Percentiles rank a stretch among this genome's conserved stretches.
These are phyloP conservation scores for Sarcophilus harrisii DNA, from an alignment of 2,797 vertebrate genomes.

Conservation along the genomic window DNA sequence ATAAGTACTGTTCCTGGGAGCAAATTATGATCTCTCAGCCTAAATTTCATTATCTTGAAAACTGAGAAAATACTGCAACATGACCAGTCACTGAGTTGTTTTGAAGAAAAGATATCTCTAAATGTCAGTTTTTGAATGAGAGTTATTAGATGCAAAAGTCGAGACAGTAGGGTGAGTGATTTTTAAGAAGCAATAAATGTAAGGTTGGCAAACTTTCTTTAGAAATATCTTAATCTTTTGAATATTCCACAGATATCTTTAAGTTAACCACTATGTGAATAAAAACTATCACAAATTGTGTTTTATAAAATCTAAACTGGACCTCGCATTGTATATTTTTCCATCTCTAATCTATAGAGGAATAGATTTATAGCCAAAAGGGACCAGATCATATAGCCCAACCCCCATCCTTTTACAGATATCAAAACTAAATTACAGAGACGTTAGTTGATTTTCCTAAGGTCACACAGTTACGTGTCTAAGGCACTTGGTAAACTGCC, in stretches of 20 bases:
- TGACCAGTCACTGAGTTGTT: slow-evolving; percentile 1
- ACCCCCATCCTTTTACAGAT: neutral
- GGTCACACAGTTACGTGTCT: neutral
- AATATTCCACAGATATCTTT: slow-evolving; percentile 12
- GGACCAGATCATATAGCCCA: neutral
- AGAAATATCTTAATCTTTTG: slow-evolving; percentile 14
- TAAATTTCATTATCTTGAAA: slow-evolving; percentile 45
- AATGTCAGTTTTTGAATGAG: neutral
- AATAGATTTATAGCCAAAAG: neutral
- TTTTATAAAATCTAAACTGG: slow-evolving; percentile 51
- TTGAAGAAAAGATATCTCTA: neutral
- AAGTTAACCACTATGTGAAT: slow-evolving; percentile 26
- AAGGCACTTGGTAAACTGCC: neutral
- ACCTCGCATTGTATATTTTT: slow-evolving; percentile 42
- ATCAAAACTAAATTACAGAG: neutral
- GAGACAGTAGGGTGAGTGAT: neutral
- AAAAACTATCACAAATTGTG: slow-evolving; percentile 38
- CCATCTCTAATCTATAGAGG: slow-evolving; percentile 31
- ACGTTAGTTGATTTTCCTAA: neutral
- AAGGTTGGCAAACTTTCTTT: slow-evolving; percentile 14
- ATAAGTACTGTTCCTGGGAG: slow-evolving; percentile 17
- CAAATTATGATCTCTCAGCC: slow-evolving; percentile 14
- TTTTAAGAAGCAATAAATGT: neutral
- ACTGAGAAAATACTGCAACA: slow-evolving; percentile 1
- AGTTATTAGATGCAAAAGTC: slow-evolving; percentile 6